Evolutionary conservation across 2,113 vertebrate species (phyloP).

Genomic region (Pipa parva): DNA sequence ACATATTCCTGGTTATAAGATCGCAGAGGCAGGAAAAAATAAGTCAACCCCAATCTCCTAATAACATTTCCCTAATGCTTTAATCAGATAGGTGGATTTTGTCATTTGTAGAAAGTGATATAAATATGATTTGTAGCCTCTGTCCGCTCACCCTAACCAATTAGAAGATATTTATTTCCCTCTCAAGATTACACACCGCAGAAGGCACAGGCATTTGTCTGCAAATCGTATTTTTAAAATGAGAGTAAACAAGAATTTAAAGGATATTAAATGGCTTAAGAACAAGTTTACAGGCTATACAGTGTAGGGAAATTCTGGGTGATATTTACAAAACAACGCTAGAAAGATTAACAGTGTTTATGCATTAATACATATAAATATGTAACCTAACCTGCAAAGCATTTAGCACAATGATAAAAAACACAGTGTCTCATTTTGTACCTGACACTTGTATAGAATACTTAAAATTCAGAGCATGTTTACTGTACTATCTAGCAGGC

Average conservation of each 20-base stretch:
- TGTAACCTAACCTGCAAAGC: constrained; percentile 9
- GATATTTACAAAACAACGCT: constrained; percentile 9
- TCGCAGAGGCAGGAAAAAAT: too few species aligned
- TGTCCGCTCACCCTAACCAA: background rate
- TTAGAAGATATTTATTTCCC: background rate
- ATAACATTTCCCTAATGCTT: background rate
- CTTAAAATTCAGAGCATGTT: constrained; percentile 78
- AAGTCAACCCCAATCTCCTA: too few species aligned
- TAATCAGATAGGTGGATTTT: background rate
- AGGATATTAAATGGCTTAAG: background rate
- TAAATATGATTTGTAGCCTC: background rate
- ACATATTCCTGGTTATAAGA: too few species aligned
- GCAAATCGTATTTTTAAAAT: background rate
- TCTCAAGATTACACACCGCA: background rate
- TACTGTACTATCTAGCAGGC: constrained; percentile 69
- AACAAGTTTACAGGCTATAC: background rate
- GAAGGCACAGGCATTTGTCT: background rate
- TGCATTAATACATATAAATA: constrained; percentile 18
- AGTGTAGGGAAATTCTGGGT: background rate
- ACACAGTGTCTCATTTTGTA: constrained; percentile 74
- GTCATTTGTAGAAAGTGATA: background rate
- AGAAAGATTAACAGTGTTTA: constrained; percentile 18
- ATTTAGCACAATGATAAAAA: constrained; percentile 31
- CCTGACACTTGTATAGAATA: constrained; percentile 64
- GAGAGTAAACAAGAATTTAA: background rate